Evolutionary conservation across 1,140 invertebrate species (phyloP), one percentile per base, ranked within the genome.

Genomic region (Diprion similis): DNA sequence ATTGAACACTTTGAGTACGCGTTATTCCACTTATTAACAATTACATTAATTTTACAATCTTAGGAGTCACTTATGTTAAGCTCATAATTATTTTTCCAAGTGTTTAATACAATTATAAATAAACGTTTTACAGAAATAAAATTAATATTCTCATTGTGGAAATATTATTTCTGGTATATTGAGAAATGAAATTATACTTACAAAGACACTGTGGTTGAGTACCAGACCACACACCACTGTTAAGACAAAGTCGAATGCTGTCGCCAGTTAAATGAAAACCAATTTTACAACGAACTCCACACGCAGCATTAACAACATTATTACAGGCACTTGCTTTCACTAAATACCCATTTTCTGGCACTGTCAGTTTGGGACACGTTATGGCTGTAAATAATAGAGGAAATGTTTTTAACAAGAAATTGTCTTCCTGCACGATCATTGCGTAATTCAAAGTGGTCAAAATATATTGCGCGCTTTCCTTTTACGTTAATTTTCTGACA

Each of bases 251-350:
- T 68, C 92, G 84, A 24, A 94, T 90, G 81, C 92, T 93, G 72
- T 89, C 91, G 0, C 93, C 93, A 10, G 84, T 82, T 1, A 94
- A 84, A 71, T 89, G 89, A 79, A 91, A 94, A 0, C 93, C 93
- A 19, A 92, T 89, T 72, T 90, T 88, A 81, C 93, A 94, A 64
- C 91, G 86, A 47, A 93, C 84, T 1, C 92, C 93, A 83, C 93
- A 94, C 0, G 92, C 93, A 46, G 92, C 92, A 80, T 94, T 92
- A 51, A 93, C 89, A 2, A 92, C 91, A 77, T 90, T 92, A 68
- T 86, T 90, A 81, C 93, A 94, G 15, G 84, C 83, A 47, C 79
- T 83, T 37, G 87, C 88, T 75, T 92, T 92, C 0, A 94, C 92
- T 78, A 94, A 92, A 81, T 92, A 93, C 7, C 93, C 93, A 81